Evolutionary conservation across 2,113 vertebrate species (phyloP), one percentile per base, ranked within the genome.

Genomic region (Chauna torquata): DNA sequence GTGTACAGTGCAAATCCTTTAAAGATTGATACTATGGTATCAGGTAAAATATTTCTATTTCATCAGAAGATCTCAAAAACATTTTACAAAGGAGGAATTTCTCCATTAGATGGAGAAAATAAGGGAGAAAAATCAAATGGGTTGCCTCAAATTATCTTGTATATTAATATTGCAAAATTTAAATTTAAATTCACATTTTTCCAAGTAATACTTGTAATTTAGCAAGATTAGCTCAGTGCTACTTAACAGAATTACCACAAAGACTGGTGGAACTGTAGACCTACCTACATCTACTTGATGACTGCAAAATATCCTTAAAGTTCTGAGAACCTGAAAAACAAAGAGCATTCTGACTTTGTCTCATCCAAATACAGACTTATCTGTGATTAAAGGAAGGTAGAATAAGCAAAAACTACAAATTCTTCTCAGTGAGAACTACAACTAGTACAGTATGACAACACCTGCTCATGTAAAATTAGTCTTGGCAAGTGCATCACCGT

Each of bases 361-460:
- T 82, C 40, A 49, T 58, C 45, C 23, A 87, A 82, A 54, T 16
- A 36, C 4, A 79, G 36, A 59, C 57, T 42, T 19, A 12, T 42
- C 1, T 3, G n/a, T 0, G 1, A 18, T 55, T 59, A 72, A 42
- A 66, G 13, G 8, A 69, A 76, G 4, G 22, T 58, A 23, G 5
- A 66, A 80, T 34, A 70, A 44, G 8, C 2, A 64, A 58, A 70
- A 44, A 34, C 16, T 3, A 14, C 9, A 25, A 54, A 61, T n/a
- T 54, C 23, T 74, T 55, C n/a, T 65, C 47, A 47, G 25, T 3
- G 6, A 12, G 57, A 45, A 71, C 25, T 76, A 54, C 49, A 85
- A n/a, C 13, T 27, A 27, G 4, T 27, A 50, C 9, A 32, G 34
- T 11, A 38, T 54, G 24, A 59, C 58, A 82, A 40, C 34, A 74